Evolutionary conservation across 2,888 invertebrate species (phyloP), one percentile per base, ranked within the genome.

Genomic region (Netelia inedita): DNA sequence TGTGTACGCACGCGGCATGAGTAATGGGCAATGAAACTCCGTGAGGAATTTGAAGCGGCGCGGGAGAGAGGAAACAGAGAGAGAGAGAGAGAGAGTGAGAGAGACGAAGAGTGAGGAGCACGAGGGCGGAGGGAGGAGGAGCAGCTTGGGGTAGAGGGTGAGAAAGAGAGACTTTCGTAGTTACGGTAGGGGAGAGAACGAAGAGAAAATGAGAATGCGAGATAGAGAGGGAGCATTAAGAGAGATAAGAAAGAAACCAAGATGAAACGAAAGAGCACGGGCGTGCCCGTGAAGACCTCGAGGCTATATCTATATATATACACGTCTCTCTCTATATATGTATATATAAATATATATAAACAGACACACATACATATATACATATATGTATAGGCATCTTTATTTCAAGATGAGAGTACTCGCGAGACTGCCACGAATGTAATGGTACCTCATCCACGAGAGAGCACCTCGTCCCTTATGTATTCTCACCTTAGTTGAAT

Each of bases 11-110:
- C 83, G 72, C 72, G 86, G 89, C 89, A 90, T 91, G 90, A 91
- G 86, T 91, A 91, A 90, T 90, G 89, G 90, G 88, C 90, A 90
- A 90, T 91, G 90, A 90, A 90, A 91, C 87, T 85, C 86, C 86
- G 88, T 84, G 88, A 87, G 89, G 90, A 89, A 91, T 90, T 90
- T 88, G 87, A 90, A 88, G 88, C 87, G 83, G 82, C 68, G 81
- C 76, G 81, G 69, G 86, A 75, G 65, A 9, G 53, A 55, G 59
- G 21, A 19, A 21, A 55, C n/a, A 57, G 41, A 71, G 23, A 10
- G 43, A 46, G 8, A 9, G 50, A 3, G 5, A 53, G 63, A 50
- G 55, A 43, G 19, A 79, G 71, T 9, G 21, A 55, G 53, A 69
- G 46, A 69, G 19, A 46, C 59, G 66, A 50, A 3, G 79, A 65